These are phyloP conservation scores for Rhagium mordax DNA, from an alignment of 2,888 invertebrate species.

Conservation along the genomic window DNA sequence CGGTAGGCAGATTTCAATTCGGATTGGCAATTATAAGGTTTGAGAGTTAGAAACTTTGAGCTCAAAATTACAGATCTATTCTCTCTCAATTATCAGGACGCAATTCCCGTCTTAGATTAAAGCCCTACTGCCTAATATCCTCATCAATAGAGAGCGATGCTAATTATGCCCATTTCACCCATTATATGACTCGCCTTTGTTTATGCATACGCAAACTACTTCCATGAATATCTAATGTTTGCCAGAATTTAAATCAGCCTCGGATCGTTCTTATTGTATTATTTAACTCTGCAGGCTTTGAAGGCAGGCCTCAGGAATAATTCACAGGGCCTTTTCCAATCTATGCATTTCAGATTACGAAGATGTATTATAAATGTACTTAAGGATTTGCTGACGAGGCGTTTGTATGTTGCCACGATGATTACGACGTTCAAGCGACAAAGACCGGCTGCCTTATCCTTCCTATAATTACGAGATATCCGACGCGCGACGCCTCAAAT, in stretches of 20 bases:
- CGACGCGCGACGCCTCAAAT: neutral
- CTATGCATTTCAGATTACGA: constrained; percentile 13
- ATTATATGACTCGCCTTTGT: constrained; percentile 52
- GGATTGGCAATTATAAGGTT: constrained; percentile 37
- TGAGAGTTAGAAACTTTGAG: constrained; percentile 33
- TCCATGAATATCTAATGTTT: constrained; percentile 59
- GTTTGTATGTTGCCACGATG: neutral
- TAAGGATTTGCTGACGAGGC: neutral
- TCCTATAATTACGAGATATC: neutral
- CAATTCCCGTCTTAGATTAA: constrained; percentile 34
- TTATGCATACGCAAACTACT: constrained; percentile 55
- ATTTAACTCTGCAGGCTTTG: constrained; percentile 42
- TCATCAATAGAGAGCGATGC: constrained; percentile 49
- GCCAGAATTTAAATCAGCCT: constrained; percentile 53
- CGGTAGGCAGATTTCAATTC: constrained; percentile 33
- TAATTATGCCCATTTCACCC: constrained; percentile 49
- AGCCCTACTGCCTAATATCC: constrained; percentile 39
- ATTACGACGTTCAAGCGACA: neutral
- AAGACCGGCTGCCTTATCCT: neutral
- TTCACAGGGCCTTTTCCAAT: constrained; percentile 17
- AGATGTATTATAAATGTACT: constrained; percentile 5
- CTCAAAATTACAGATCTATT: constrained; percentile 47
- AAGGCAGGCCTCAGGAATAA: constrained; percentile 27
- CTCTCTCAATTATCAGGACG: constrained; percentile 48
- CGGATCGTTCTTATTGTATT: constrained; percentile 48